Evolutionary conservation across 2,113 vertebrate genomes (phyloP).

Genomic region (Entomyzon cyanotis): DNA sequence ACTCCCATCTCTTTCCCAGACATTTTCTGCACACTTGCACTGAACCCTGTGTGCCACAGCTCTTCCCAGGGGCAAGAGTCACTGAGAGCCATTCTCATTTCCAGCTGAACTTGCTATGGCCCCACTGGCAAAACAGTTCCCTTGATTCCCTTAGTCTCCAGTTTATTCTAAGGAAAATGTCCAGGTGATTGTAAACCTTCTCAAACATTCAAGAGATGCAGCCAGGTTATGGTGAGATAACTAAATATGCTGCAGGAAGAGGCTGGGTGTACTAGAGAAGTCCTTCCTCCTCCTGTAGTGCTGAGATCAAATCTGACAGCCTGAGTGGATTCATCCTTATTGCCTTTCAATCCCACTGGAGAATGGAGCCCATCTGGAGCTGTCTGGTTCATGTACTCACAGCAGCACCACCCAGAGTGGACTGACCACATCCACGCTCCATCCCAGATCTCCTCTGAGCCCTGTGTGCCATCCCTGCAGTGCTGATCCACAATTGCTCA

Average conservation of each 20-base stretch:
- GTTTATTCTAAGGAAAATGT: neutral
- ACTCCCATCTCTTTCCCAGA: neutral
- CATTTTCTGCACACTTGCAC: neutral
- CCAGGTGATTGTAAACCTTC: neutral
- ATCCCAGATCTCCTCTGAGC: neutral
- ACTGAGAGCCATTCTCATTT: neutral
- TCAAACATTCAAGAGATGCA: neutral
- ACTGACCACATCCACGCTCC: fast-evolving
- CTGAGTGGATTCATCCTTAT: neutral
- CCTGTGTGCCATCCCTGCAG: fast-evolving
- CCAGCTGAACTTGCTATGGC: neutral
- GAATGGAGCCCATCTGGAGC: fast-evolving
- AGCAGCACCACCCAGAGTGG: fast-evolving
- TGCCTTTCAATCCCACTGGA: neutral
- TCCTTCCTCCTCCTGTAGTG: neutral
- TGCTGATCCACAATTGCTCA: neutral
- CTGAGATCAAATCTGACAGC: neutral
- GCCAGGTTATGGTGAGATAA: neutral
- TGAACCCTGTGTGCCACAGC: neutral
- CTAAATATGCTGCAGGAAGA: neutral
- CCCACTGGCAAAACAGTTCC: neutral
- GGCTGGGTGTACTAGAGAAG: neutral
- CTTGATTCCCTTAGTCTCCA: neutral
- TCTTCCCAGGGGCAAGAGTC: neutral
- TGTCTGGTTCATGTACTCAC: neutral